These are phyloP conservation scores for Tetragonula carbonaria DNA, from an alignment of 2,888 invertebrate species.

Conservation along the genomic window DNA sequence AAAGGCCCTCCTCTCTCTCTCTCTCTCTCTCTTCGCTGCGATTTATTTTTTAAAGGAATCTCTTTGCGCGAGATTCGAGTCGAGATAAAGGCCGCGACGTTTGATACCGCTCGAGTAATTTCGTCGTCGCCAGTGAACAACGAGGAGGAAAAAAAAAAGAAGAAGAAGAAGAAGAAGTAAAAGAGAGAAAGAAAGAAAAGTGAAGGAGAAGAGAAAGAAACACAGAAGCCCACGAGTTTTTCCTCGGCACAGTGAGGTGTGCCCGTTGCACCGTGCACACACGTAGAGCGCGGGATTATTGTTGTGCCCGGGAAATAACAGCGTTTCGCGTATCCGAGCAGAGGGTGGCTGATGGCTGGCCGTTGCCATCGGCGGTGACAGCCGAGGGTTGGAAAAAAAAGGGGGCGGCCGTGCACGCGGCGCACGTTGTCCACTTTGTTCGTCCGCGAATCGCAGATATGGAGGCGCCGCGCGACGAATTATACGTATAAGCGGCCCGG, in stretches of 20 bases:
- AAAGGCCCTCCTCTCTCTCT: conserved; percentile 22
- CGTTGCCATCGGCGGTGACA: not conserved
- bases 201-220: too few species aligned
- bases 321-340: conserved; percentile 20
- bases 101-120: conserved; percentile 61
- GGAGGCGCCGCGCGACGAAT: conserved; percentile 56
- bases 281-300: conserved; percentile 30
- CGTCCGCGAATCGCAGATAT: conserved; percentile 52
- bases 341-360: not conserved
- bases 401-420: not conserved
- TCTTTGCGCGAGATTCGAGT: conserved; percentile 20
- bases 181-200: not conserved
- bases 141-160: not conserved
- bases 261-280: not conserved
- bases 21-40: not conserved
- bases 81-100: conserved; percentile 48
- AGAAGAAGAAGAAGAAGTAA: not conserved
- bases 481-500: conserved; percentile 55
- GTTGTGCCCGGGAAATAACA: conserved; percentile 44
- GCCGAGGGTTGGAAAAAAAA: not conserved
- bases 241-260: not conserved
- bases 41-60: conserved; percentile 39
- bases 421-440: conserved; percentile 60
- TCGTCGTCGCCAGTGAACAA: conserved; percentile 23
- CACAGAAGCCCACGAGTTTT: too few species aligned